Evolutionary conservation across 2,113 vertebrate genomes (phyloP).

Genomic region (Fulmarus glacialis): DNA sequence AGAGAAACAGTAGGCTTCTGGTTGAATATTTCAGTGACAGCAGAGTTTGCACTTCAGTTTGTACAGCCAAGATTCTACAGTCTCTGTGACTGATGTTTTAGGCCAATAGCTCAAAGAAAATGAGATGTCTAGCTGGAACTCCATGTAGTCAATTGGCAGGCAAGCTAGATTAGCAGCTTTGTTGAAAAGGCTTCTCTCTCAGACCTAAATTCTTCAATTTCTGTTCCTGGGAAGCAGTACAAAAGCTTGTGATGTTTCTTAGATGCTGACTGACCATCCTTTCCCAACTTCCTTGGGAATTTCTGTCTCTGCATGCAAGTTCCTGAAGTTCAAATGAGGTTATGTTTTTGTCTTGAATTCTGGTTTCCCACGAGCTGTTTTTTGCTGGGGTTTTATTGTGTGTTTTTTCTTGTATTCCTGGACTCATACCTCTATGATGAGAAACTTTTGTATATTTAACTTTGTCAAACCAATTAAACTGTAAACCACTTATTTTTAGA

Average conservation of each 20-base stretch:
- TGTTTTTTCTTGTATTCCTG: constrained; percentile 1
- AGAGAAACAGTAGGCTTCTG: not conserved
- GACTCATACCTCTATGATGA: not conserved
- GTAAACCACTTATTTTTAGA: constrained; percentile 28
- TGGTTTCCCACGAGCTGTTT: constrained; percentile 22
- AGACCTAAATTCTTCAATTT: not conserved
- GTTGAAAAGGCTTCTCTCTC: constrained; percentile 3
- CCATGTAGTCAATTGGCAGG: not conserved
- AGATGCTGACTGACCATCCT: constrained; percentile 3
- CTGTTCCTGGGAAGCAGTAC: constrained; percentile 38
- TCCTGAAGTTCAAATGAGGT: constrained; percentile 54
- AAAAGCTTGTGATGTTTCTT: constrained; percentile 27
- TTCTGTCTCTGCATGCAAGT: constrained; percentile 15
- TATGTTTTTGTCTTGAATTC: constrained; percentile 35
- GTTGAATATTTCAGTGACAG: not conserved
- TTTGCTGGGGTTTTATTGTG: not conserved
- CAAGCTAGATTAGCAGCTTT: not conserved
- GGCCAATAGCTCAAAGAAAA: not conserved
- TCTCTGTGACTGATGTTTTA: not conserved
- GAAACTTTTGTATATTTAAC: constrained; percentile 10
- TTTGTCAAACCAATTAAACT: not conserved
- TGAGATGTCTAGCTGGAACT: not conserved
- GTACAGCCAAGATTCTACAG: not conserved
- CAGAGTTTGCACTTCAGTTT: not conserved
- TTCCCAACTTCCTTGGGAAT: constrained; percentile 28